Evolutionary conservation across 1,140 invertebrate genomes (phyloP).

Genomic region (Penaeus chinensis): DNA sequence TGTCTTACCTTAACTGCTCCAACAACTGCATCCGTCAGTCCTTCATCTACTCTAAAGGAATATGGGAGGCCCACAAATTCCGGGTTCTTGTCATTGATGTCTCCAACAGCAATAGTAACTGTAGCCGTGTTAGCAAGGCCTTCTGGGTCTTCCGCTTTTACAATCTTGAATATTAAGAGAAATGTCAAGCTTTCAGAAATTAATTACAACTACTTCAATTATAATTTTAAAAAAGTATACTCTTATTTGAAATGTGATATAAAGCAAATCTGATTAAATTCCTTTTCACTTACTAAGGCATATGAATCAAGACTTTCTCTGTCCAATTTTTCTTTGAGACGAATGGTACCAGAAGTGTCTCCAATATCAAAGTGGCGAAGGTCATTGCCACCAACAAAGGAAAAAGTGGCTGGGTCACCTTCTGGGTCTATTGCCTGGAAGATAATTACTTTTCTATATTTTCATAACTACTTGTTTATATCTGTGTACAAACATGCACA

Average conservation of each 20-base stretch:
- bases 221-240: no score
- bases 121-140: conserved; percentile 84
- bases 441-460: conserved; percentile 18
- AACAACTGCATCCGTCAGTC: conserved; percentile 76
- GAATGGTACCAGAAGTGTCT: conserved; percentile 82
- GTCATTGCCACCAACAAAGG: conserved; percentile 87
- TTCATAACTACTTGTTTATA: no score
- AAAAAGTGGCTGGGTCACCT: conserved; percentile 86
- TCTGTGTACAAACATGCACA: no score
- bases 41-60: conserved; percentile 88
- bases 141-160: conserved; percentile 87
- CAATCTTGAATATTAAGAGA: conserved; percentile 72
- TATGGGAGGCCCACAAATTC: conserved; percentile 84
- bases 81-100: conserved; percentile 85
- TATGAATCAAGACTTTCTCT: conserved; percentile 76
- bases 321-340: conserved; percentile 84
- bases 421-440: conserved; percentile 85
- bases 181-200: background rate
- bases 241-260: background rate
- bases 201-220: no score
- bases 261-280: conserved; percentile 74
- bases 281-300: conserved; percentile 78
- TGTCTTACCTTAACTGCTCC: conserved; percentile 81
- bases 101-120: conserved; percentile 88
- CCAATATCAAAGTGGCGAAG: conserved; percentile 86